Percentiles rank a stretch among this genome's conserved stretches.
phyloP scores from a whole-genome alignment of 2,113 vertebrate genomes.

The Gymnobelideus leadbeateri region DNA sequence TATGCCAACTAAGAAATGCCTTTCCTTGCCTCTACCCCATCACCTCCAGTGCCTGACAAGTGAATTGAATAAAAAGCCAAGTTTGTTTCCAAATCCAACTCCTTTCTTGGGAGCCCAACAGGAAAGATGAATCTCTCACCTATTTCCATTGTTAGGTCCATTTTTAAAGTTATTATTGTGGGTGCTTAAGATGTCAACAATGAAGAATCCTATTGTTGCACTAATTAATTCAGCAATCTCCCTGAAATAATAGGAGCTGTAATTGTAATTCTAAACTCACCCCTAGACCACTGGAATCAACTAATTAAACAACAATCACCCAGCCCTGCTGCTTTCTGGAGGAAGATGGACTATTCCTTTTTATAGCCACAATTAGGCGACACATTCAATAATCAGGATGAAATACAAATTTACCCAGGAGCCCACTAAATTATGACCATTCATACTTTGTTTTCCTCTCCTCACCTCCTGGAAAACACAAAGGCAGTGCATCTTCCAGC shows the following conservation, averaged over 20 bases:
- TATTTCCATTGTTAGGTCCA: constrained; percentile 46
- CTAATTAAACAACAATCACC: constrained; percentile 88
- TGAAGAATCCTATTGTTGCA: constrained; percentile 81
- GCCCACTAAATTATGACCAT: constrained; percentile 84
- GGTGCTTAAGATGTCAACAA: constrained; percentile 81
- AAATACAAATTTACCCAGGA: constrained; percentile 86
- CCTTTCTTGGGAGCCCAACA: neutral
- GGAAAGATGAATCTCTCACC: constrained; percentile 35
- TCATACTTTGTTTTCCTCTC: constrained; percentile 80
- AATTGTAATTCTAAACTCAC: constrained; percentile 85
- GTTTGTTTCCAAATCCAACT: neutral
- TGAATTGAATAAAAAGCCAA: neutral
- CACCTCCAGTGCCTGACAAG: neutral
- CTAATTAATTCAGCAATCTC: constrained; percentile 85
- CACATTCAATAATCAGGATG: constrained; percentile 84
- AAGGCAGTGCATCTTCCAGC: constrained; percentile 48
- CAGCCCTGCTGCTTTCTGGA: constrained; percentile 74
- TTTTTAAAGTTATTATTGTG: constrained; percentile 76
- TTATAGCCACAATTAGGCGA: constrained; percentile 86
- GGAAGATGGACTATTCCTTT: constrained; percentile 84
- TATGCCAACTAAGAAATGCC: neutral
- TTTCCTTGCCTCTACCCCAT: neutral
- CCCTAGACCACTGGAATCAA: constrained; percentile 85
- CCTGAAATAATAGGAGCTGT: constrained; percentile 82
- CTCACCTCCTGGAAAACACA: constrained; percentile 58